Evolutionary conservation across 2,888 invertebrate genomes (phyloP).

Genomic region (Rhingia campestris): DNA sequence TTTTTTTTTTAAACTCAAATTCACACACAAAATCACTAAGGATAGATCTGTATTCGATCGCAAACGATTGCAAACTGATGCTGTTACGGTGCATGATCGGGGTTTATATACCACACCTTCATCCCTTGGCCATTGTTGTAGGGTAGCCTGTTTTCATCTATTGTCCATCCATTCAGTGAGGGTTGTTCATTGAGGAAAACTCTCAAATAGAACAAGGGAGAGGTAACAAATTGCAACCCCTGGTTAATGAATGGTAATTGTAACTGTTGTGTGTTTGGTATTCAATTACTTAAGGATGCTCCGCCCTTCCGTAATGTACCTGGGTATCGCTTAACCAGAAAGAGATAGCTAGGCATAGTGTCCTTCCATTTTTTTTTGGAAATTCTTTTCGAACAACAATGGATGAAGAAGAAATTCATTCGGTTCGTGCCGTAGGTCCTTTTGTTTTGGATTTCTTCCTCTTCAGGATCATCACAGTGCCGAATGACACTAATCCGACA

Average conservation of each 20-base stretch:
- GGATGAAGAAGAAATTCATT: constrained; percentile 56
- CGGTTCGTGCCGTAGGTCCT: constrained; percentile 65
- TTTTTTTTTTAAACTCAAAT: background rate
- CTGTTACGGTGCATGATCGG: constrained; percentile 54
- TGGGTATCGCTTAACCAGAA: constrained; percentile 7
- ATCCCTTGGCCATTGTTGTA: constrained; percentile 31
- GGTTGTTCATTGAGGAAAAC: constrained; percentile 61
- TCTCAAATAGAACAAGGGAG: constrained; percentile 5
- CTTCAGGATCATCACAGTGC: background rate
- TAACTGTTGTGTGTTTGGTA: constrained; percentile 57
- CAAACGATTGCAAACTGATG: constrained; percentile 67
- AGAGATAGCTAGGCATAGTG: background rate
- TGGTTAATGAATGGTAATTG: constrained; percentile 67
- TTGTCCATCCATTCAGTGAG: constrained; percentile 51
- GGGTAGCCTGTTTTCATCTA: constrained; percentile 11
- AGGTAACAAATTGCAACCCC: constrained; percentile 69
- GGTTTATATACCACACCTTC: constrained; percentile 66
- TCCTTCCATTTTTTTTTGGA: constrained; percentile 18
- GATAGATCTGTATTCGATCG: constrained; percentile 64
- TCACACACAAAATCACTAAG: constrained; percentile 57
- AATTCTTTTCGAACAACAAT: constrained; percentile 29
- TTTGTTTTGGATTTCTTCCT: constrained; percentile 29
- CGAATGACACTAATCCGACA: constrained; percentile 69
- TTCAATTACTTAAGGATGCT: constrained; percentile 73
- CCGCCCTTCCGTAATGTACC: constrained; percentile 63